phyloP scores from a whole-genome alignment of 1,140 invertebrate genomes.

The Battus philenor region DNA sequence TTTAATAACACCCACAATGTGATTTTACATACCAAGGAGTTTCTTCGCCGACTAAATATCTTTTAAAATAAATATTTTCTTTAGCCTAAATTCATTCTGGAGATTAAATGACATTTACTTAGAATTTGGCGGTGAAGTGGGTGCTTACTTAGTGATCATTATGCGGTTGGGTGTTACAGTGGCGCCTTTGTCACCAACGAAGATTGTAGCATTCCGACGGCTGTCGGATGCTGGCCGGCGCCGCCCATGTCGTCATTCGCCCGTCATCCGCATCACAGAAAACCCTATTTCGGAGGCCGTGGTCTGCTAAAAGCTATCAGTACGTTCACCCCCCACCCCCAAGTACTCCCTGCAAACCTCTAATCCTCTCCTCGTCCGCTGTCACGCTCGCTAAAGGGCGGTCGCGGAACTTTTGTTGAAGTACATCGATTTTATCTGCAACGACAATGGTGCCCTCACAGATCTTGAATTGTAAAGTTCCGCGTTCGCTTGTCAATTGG shows the following conservation, averaged over 20 bases:
- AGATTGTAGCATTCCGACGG: constrained; percentile 76
- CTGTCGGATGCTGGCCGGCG: constrained; percentile 53
- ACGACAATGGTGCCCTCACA: no score
- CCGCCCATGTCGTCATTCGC: constrained; percentile 77
- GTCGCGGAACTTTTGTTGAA: constrained; percentile 5
- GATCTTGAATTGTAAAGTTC: constrained; percentile 4
- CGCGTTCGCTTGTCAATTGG: constrained; percentile 8
- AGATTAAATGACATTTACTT: no score
- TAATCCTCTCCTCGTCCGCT: constrained; percentile 1
- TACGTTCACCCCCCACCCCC: constrained; percentile 2
- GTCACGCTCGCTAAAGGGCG: constrained; percentile 11
- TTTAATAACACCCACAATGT: no score
- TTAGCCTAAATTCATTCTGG: no score
- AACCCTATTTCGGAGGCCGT: constrained; percentile 86
- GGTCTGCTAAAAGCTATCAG: constrained; percentile 78
- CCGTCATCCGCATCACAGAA: constrained; percentile 85
- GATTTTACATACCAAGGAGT: no score
- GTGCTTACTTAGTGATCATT: constrained; percentile 6
- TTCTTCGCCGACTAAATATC: no score
- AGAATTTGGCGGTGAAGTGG: no score
- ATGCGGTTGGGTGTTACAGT: constrained; percentile 65
- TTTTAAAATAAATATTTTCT: no score
- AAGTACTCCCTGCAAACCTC: no score
- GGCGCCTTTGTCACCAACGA: constrained; percentile 82
- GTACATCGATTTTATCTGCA: no score